phyloP scores from a whole-genome alignment of 2,113 vertebrate species.

The Ellobius talpinus region DNA sequence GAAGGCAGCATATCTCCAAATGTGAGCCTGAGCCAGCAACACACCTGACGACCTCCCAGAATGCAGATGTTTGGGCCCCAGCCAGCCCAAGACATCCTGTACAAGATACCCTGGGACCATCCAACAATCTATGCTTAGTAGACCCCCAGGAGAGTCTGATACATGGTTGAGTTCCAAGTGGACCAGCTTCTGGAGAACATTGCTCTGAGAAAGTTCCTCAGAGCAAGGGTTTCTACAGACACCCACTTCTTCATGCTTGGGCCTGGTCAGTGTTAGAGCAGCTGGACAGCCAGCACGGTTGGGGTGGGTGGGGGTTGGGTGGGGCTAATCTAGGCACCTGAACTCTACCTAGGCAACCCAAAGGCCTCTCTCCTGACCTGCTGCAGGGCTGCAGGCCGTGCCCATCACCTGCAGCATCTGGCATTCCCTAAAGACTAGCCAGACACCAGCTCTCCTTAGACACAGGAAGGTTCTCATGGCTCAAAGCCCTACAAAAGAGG shows the following conservation, averaged over 20 bases:
- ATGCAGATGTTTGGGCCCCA: background rate
- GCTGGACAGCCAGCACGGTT: background rate
- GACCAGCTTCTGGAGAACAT: background rate
- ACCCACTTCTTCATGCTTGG: fast-evolving
- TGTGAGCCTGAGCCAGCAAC: background rate
- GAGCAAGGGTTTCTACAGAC: background rate
- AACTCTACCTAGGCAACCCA: background rate
- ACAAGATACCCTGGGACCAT: background rate
- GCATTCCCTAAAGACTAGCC: background rate
- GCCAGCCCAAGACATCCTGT: background rate
- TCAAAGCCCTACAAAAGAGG: background rate
- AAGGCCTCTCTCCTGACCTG: background rate
- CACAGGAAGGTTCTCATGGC: background rate
- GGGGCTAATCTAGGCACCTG: background rate
- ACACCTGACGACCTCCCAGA: background rate
- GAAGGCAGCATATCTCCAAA: background rate
- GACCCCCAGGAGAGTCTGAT: background rate
- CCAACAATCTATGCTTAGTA: background rate
- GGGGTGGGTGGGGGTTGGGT: background rate
- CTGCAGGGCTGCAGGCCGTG: no score
- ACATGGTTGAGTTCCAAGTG: background rate
- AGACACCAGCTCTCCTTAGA: background rate
- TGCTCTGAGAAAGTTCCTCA: background rate
- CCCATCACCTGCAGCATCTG: background rate
- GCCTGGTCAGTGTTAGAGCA: background rate